phyloP scores from a whole-genome alignment of 2,113 vertebrate species.

The Petrocephalus microphthalmus region DNA sequence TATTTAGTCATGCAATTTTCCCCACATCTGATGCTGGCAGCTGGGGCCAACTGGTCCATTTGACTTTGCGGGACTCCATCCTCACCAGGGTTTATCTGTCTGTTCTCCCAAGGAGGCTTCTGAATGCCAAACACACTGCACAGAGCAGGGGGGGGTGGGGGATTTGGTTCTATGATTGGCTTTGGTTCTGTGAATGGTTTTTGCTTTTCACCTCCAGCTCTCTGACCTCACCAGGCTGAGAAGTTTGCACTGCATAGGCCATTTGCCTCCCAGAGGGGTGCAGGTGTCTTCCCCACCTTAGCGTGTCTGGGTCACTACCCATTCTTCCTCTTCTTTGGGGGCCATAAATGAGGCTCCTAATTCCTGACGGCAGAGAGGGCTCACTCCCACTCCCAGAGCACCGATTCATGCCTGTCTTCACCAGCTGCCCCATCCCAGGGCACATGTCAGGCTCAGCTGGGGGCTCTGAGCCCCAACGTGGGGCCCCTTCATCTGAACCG shows the following conservation, averaged over 20 bases:
- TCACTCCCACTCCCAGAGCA: neutral
- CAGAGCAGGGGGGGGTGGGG: neutral
- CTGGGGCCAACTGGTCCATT: constrained; percentile 5
- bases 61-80: neutral
- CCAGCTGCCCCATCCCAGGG: constrained; percentile 1
- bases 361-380: neutral
- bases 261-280: neutral
- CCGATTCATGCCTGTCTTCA: neutral
- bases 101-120: neutral
- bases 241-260: neutral
- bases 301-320: neutral
- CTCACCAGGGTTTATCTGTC: neutral
- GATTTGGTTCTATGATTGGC: neutral
- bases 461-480: neutral
- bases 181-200: neutral
- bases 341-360: neutral
- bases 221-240: neutral
- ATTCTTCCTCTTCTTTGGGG: neutral
- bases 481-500: neutral
- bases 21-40: constrained; percentile 10
- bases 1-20: constrained; percentile 5
- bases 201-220: neutral
- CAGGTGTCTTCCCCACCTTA: neutral
- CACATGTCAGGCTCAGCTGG: neutral
- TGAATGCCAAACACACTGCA: neutral